Conservation (phyloP, 2,797 vertebrate species). For the Hydrocynus forskahlii region DNA sequence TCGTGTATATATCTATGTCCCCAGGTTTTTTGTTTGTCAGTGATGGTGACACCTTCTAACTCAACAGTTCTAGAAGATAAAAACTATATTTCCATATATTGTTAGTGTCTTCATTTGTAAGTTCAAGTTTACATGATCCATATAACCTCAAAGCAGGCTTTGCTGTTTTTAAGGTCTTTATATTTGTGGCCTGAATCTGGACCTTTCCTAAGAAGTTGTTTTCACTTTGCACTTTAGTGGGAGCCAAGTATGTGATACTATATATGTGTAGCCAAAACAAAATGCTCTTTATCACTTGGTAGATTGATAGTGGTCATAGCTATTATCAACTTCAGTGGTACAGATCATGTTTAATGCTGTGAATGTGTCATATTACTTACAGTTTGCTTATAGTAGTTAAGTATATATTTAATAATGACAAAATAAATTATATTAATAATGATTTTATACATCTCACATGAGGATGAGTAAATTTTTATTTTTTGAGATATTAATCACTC, state of each 20-base stretch:
- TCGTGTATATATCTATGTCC: background rate
- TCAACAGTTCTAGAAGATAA: background rate
- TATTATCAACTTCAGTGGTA: background rate
- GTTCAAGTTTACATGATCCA: background rate
- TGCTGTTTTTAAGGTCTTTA: background rate
- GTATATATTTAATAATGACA: too few relatives aligned
- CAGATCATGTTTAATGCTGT: background rate
- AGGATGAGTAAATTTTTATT: background rate
- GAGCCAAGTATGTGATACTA: constrained; percentile 4
- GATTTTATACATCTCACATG: background rate
- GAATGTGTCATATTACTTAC: background rate
- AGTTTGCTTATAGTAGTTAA: background rate
- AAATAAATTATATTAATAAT: background rate
- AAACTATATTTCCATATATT: background rate
- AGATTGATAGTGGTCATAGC: constrained; percentile 10
- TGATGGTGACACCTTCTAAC: background rate
- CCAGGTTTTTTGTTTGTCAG: background rate
- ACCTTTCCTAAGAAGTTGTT: constrained; percentile 10
- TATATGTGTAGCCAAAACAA: constrained; percentile 7
- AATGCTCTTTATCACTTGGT: constrained; percentile 10
- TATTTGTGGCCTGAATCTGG: background rate
- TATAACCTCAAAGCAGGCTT: background rate
- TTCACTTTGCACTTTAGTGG: constrained; percentile 23
- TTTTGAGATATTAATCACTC: background rate
- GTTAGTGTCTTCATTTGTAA: background rate